These are phyloP conservation scores for Platysternon megacephalum DNA, from an alignment of 2,113 vertebrate genomes.

Conservation along the genomic window DNA sequence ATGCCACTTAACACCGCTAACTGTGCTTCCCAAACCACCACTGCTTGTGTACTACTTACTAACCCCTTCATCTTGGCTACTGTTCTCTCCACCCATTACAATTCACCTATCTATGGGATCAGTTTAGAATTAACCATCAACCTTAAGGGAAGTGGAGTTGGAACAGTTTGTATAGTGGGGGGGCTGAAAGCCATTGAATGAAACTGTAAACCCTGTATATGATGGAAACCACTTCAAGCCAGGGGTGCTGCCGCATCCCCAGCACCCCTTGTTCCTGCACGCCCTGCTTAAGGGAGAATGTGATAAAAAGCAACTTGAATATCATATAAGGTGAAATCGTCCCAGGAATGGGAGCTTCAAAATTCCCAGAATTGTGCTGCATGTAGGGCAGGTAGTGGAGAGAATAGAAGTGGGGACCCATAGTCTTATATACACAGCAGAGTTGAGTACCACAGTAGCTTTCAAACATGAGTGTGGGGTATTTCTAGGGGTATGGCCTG, in stretches of 20 bases:
- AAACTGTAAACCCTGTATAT: too few species aligned
- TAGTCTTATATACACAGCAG: background rate
- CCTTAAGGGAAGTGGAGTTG: background rate
- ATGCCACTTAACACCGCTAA: background rate
- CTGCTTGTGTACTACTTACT: background rate
- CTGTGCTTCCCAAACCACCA: fast-evolving
- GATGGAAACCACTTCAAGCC: too few species aligned
- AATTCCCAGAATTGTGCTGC: background rate
- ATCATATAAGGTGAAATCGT: background rate
- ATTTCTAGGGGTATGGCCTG: background rate
- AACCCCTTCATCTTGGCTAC: background rate
- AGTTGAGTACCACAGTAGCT: background rate
- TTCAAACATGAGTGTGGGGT: background rate
- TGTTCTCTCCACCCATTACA: background rate
- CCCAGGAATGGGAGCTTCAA: background rate
- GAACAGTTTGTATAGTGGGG: too few species aligned
- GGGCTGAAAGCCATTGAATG: too few species aligned
- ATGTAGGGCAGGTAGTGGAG: background rate
- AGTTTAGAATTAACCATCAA: background rate
- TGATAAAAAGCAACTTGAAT: background rate
- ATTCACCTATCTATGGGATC: background rate
- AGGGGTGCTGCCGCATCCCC: too few species aligned
- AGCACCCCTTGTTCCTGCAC: too few species aligned
- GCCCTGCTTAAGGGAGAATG: background rate
- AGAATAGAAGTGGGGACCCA: background rate